Evolutionary conservation across 2,888 invertebrate species (phyloP).

Genomic region (Suillia variegata): DNA sequence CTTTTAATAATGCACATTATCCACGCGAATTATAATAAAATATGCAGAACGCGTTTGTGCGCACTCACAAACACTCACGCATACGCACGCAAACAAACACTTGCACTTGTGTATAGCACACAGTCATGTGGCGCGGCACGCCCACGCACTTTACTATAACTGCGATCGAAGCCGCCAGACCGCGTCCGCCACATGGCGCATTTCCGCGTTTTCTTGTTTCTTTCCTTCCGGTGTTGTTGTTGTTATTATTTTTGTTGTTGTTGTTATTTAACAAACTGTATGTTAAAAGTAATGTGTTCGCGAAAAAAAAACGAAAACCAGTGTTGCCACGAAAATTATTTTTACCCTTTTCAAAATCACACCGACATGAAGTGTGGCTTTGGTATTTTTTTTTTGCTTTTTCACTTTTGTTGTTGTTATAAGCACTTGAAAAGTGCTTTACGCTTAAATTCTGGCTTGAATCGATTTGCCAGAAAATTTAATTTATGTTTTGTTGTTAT

Average conservation of each 20-base stretch:
- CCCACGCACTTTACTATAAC: too few relatives aligned
- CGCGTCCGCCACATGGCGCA: constrained; percentile 5
- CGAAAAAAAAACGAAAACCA: too few relatives aligned
- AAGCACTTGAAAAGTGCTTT: too few relatives aligned
- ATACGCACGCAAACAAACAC: background rate
- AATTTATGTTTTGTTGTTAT: too few relatives aligned
- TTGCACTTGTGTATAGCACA: too few relatives aligned
- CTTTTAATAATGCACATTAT: background rate
- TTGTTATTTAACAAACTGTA: background rate
- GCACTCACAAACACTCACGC: background rate
- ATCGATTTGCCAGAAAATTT: too few relatives aligned
- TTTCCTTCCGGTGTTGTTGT: background rate
- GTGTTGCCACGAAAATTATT: background rate
- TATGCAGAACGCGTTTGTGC: constrained; percentile 2
- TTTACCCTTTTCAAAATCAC: too few relatives aligned
- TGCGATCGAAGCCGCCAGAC: background rate
- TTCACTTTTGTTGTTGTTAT: too few relatives aligned
- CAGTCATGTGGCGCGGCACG: background rate
- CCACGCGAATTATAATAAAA: constrained; percentile 13
- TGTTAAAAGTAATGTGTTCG: too few relatives aligned
- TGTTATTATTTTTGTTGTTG: background rate
- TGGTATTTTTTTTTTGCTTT: too few relatives aligned
- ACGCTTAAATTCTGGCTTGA: too few relatives aligned
- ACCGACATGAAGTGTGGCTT: too few relatives aligned
- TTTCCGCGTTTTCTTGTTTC: constrained; percentile 15